These are phyloP conservation scores for Catalaphyllia jardinei DNA, from an alignment of 64 coral and sea anemone species.

Conservation along the genomic window DNA sequence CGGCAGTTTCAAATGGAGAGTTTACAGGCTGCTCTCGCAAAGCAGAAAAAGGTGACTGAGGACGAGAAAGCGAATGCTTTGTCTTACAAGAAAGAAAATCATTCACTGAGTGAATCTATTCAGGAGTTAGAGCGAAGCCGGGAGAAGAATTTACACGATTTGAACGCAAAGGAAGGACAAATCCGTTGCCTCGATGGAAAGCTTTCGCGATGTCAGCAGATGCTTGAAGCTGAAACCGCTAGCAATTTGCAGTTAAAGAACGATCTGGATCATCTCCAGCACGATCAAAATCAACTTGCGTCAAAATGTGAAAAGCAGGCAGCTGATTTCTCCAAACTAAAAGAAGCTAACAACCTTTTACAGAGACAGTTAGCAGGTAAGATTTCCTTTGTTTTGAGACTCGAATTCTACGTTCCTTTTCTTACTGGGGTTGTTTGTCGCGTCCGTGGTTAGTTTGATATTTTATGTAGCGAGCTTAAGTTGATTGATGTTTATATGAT, in stretches of 20 bases:
- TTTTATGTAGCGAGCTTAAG: background rate
- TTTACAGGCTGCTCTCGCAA: constrained; percentile 79
- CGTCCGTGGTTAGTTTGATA: background rate
- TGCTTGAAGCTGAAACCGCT: constrained; percentile 57
- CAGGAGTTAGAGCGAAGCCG: constrained; percentile 75
- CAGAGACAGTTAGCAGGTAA: constrained; percentile 81
- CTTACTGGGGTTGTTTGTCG: no score
- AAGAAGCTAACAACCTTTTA: constrained; percentile 64
- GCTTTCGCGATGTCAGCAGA: constrained; percentile 61
- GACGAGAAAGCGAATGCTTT: constrained; percentile 70
- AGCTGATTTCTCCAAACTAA: constrained; percentile 56
- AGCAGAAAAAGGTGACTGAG: constrained; percentile 81
- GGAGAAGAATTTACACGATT: constrained; percentile 76
- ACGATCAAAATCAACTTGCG: constrained; percentile 63
- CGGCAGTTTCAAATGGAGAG: constrained; percentile 87
- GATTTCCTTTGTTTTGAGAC: background rate
- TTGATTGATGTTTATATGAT: no score
- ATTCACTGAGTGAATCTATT: constrained; percentile 65
- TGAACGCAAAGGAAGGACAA: constrained; percentile 72
- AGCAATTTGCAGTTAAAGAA: constrained; percentile 56
- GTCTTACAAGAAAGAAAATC: constrained; percentile 67
- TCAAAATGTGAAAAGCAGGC: constrained; percentile 66
- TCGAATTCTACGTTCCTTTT: no score
- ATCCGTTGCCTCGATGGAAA: constrained; percentile 84
- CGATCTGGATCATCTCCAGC: constrained; percentile 74